A percentile compares a stretch with the other conserved stretches of the same genome.
Conservation (phyloP, 2,113 vertebrate genomes). For the Argyrosomus japonicus region DNA sequence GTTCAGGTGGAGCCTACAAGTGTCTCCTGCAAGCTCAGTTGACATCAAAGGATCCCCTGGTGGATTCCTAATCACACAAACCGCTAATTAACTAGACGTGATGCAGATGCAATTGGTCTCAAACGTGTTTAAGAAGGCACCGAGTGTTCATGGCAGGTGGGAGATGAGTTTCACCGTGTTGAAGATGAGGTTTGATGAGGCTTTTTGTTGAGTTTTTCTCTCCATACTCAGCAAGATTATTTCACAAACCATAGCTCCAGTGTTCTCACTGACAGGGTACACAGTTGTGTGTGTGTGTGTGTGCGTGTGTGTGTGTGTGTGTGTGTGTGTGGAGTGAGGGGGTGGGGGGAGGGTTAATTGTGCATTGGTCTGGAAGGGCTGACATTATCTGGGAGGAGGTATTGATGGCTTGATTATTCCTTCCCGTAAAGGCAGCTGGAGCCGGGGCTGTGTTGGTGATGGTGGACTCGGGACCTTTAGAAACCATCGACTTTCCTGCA, state of each 20-base stretch:
- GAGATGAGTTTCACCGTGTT: background rate
- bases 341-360: conserved; percentile 5
- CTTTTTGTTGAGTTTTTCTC: background rate
- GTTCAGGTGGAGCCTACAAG: conserved; percentile 27
- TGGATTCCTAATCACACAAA: conserved; percentile 52
- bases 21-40: conserved; percentile 27
- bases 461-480: background rate
- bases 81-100: conserved; percentile 19
- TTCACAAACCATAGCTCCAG: background rate
- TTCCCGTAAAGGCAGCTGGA: conserved; percentile 1
- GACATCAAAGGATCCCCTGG: conserved; percentile 41
- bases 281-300: background rate
- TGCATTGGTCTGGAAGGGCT: conserved; percentile 38
- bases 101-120: conserved; percentile 52
- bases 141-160: conserved; percentile 21
- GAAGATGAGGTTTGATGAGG: background rate
- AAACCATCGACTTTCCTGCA: background rate
- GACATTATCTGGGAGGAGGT: conserved; percentile 47
- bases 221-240: background rate
- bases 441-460: background rate
- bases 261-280: conserved; percentile 17
- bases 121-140: conserved; percentile 6
- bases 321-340: background rate
- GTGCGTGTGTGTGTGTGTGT: background rate
- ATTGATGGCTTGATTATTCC: conserved; percentile 35